Evolutionary conservation across 1,140 invertebrate species (phyloP), one percentile per base, ranked within the genome.

Genomic region (Liolophura sinensis): DNA sequence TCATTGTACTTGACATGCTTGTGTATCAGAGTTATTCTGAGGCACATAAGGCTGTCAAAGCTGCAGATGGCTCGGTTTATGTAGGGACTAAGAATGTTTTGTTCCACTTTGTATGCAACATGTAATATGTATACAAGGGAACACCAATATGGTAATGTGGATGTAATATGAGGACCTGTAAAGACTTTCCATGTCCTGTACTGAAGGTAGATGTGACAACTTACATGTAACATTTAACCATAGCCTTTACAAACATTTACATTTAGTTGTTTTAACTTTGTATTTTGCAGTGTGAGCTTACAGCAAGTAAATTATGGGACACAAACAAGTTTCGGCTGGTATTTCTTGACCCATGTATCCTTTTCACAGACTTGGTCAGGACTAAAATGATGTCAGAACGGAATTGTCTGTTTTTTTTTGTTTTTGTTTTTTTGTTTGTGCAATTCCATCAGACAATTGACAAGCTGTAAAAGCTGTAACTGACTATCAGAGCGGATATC

Each of bases 261-360:
- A 20, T 11, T 1, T 20, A 16, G 49, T 24, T 22, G n/a, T 50
- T 9, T 46, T n/a, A 12, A 1, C 22, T 11, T 50, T 58, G 67
- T 68, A 64, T 69, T 51, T 78, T 78, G 67, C 79, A 84, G 62
- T 91, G 90, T 73, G 76, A 72, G 25, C 72, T 90, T 24, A 79
- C 81, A 40, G 82, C 87, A 1, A 84, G 86, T 61, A 84, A 88
- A 65, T 77, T 91, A 5, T 82, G 88, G 64, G 82, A 86, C 68
- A 59, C 69, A 16, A 61, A 50, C 0, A 75, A 73, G 56, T 75
- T 83, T 68, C 76, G 86, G 76, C 76, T 86, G 64, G 73, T 87
- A 76, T 87, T 91, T 81, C 85, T 86, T 73, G 87, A 88, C 61
- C 82, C 89, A 7, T 91, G 81, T 84, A 82, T 84, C 81, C 79